Evolutionary conservation across 2,888 invertebrate genomes (phyloP).

Genomic region (Eupithecia vulgata): DNA sequence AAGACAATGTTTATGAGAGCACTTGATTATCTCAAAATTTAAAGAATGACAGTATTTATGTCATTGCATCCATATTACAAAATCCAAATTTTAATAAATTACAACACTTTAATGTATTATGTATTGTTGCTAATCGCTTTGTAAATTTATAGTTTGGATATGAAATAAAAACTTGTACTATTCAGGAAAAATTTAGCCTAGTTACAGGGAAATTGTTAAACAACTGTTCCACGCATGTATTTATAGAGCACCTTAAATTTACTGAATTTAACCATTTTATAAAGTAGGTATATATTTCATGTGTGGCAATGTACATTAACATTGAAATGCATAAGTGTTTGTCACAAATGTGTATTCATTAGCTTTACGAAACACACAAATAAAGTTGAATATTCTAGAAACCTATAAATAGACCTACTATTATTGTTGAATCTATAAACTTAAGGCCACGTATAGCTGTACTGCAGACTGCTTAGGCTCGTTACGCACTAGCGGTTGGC

Average conservation of each 20-base stretch:
- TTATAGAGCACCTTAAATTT: not conserved
- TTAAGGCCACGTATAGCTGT: not conserved
- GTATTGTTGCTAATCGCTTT: not conserved
- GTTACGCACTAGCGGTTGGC: no score
- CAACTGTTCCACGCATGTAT: not conserved
- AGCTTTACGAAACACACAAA: not conserved
- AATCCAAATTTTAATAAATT: not conserved
- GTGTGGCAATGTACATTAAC: not conserved
- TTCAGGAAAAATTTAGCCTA: not conserved
- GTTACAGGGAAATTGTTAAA: not conserved
- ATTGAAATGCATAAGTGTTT: not conserved
- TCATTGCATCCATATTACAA: not conserved
- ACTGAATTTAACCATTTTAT: not conserved
- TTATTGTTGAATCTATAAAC: not conserved
- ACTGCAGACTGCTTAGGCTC: not conserved
- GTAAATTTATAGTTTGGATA: not conserved
- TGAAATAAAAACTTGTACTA: not conserved
- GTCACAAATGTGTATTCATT: not conserved
- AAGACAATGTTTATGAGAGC: not conserved
- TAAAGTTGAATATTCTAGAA: not conserved
- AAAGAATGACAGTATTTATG: not conserved
- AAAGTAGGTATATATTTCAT: not conserved
- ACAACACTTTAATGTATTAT: not conserved
- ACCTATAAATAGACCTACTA: not conserved
- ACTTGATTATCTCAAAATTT: not conserved